Evolutionary conservation across 2,797 vertebrate genomes (phyloP), one percentile per base, ranked within the genome.

Genomic region (Premnoplex brunnescens): DNA sequence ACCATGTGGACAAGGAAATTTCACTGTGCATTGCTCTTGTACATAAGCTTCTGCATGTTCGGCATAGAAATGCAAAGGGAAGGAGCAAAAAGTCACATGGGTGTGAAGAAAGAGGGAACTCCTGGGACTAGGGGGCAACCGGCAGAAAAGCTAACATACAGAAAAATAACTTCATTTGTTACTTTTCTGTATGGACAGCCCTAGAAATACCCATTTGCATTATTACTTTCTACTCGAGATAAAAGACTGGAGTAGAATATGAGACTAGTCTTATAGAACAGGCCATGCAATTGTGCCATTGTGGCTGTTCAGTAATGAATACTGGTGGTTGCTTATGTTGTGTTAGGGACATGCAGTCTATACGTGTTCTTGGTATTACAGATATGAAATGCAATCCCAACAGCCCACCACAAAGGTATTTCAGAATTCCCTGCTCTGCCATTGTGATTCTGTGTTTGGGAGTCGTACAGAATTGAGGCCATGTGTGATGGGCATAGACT

Each of bases 41-140:
- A 43, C 3, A 3, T 11, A 62, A 0, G 2, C 17, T 24, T 21
- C 8, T 32, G 41, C 27, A 39, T 1, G 5, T 37, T 2, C 23
- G 30, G 49, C 39, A 76, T 37, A 88, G 72, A 64, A 48, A 72
- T 2, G 10, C 13, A 21, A 34, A 87, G n/a, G 76, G 52, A 51
- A 87, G 43, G 6, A 85, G 43, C 23, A 78, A 89, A 82, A 75
- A 64, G 10, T 32, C 34, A 36, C 1, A 4, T 10, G 32, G 41
- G 26, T 28, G n/a, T 19, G 18, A 36, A 68, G 36, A 48, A 75
- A 63, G 32, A 51, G 11, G 17, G 74, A 87, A 34, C 12, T 48
- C 12, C 41, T 68, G 28, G 10, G 22, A 8, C 67, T 0, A 55
- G 24, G 67, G 34, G 56, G 22, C 24, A 75, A 52, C 7, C 17